Evolutionary conservation across 1,140 invertebrate genomes (phyloP).

Genomic region (Papilio glaucus): DNA sequence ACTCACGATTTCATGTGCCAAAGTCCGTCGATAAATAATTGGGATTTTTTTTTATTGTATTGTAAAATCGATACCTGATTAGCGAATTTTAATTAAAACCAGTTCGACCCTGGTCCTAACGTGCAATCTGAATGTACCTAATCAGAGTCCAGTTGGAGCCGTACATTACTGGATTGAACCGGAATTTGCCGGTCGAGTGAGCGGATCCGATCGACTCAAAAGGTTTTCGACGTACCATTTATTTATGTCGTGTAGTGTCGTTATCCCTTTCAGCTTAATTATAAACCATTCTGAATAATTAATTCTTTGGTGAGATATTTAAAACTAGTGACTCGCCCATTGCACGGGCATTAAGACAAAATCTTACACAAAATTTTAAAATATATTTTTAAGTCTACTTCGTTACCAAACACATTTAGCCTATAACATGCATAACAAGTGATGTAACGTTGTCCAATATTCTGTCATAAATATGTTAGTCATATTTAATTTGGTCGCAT

Average conservation of each 20-base stretch:
- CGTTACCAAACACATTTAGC: no score
- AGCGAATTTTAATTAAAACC: not conserved
- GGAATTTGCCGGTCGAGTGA: conserved; percentile 41
- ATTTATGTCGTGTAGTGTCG: conserved; percentile 6
- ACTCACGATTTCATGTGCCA: not conserved
- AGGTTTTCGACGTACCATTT: conserved; percentile 30
- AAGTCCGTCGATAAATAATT: not conserved
- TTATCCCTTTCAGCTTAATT: conserved; percentile 34
- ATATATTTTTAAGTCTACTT: no score
- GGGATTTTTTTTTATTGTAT: not conserved
- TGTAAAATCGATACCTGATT: not conserved
- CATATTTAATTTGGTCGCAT: not conserved
- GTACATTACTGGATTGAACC: conserved; percentile 39
- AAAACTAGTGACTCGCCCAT: no score
- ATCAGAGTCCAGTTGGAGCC: conserved; percentile 28
- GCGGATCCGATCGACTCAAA: conserved; percentile 18
- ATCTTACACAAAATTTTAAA: no score
- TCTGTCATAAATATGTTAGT: not conserved
- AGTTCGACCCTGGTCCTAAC: not conserved
- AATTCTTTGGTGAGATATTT: no score
- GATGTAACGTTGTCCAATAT: not conserved
- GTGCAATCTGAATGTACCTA: not conserved
- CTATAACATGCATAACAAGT: no score
- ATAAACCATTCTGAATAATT: not conserved
- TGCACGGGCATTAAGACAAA: no score